These are phyloP conservation scores for Anastatus disparis DNA, from an alignment of 1,140 invertebrate genomes.

Conservation along the genomic window DNA sequence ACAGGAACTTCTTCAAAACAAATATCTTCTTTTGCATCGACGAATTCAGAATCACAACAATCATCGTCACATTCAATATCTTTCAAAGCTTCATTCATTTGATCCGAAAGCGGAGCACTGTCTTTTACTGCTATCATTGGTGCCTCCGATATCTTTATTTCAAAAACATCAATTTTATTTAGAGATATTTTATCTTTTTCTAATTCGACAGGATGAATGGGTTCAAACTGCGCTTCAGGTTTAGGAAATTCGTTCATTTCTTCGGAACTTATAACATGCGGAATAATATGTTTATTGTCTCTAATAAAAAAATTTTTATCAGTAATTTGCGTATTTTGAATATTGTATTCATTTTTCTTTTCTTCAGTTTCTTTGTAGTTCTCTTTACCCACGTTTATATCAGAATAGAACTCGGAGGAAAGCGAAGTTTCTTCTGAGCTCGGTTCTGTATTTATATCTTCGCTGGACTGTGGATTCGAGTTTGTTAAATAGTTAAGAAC, in stretches of 20 bases:
- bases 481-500: background rate
- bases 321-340: background rate
- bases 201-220: background rate
- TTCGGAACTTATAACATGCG: background rate
- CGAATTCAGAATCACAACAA: too few relatives aligned
- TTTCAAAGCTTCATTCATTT: background rate
- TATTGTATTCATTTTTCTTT: background rate
- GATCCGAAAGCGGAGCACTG: too few relatives aligned
- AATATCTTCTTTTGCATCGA: background rate
- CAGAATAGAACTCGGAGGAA: constrained; percentile 13
- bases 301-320: too few relatives aligned
- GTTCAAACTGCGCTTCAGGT: constrained; percentile 17
- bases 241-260: constrained; percentile 6
- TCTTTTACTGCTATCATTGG: constrained; percentile 48
- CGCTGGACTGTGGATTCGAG: background rate
- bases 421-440: constrained; percentile 22
- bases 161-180: constrained; percentile 46
- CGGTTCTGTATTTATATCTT: background rate
- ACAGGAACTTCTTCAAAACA: background rate
- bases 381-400: too few relatives aligned
- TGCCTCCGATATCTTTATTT: constrained; percentile 56
- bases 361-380: too few relatives aligned
- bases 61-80: too few relatives aligned
- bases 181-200: background rate
- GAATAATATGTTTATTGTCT: too few relatives aligned